Base-by-base conservation (phyloP, 2,888 invertebrate species). In the Teleiodes luculella region DNA sequence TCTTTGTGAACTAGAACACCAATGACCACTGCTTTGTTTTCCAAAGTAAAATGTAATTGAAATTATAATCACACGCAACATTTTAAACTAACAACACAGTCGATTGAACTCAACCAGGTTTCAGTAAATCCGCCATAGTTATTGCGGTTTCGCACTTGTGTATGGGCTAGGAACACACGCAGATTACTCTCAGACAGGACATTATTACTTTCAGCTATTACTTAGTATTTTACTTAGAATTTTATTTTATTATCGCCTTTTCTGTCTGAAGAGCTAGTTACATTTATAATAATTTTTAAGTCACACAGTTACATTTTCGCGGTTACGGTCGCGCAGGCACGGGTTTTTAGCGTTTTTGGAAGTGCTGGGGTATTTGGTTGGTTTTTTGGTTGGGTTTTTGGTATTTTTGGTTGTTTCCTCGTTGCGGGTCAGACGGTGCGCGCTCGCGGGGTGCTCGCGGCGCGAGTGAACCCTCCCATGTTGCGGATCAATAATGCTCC, bases 401-500 rank as follows among this genome's bases (percentile, higher is more conserved):
- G 62, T 61, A 62, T 63, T 70, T 76, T 76, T 68, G 67, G 63
- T 73, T 70, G 82, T 83, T 84, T 86, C 81, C 79, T 74, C 78
- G 75, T 76, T 76, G 78, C 74, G 75, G 74, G 79, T 76, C n/a
- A 77, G 78, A 78, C 76, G 77, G 70, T 78, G 78, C 78, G 83
- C 86, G 81, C 83, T 75, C 84, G 84, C 87, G 82, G 82, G 76
- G 85, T 76, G 80, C 80, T 79, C 81, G 83, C 72, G 83, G 83
- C 85, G 86, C 87, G 86, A 87, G 80, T 86, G 85, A 75, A 77
- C 80, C 81, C 82, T 86, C 86, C 89, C 85, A 83, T 83, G 87
- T 84, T 82, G 82, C 71, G 86, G 90, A 90, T 90, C 90, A 90
- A 90, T 90, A 90, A 88, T 86, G 90, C 89, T 90, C 87, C 87